Evolutionary conservation across 2,113 vertebrate genomes (phyloP).

Genomic region (Sceloporus undulatus): DNA sequence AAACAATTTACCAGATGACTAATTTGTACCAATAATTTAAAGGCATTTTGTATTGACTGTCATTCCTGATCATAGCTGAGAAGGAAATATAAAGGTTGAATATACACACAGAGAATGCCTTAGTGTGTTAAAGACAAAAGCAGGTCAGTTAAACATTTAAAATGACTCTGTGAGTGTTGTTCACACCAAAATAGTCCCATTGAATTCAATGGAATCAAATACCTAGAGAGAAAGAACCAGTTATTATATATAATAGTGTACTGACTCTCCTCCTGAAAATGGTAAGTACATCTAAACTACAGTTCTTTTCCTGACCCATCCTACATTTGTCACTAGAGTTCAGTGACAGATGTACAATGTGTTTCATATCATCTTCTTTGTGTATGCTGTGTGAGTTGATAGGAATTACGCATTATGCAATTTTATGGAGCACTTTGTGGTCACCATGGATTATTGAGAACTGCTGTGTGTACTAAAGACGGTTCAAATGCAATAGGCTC

Average conservation of each 20-base stretch:
- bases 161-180: background rate
- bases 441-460: conserved; percentile 17
- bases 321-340: conserved; percentile 48
- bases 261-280: background rate
- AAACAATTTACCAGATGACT: background rate
- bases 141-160: background rate
- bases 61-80: background rate
- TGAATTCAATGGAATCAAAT: too few species aligned
- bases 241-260: background rate
- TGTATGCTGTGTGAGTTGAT: conserved; percentile 13
- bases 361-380: background rate
- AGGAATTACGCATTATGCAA: conserved; percentile 45
- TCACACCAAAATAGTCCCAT: background rate
- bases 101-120: background rate
- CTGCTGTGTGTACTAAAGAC: conserved; percentile 18
- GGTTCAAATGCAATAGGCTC: background rate
- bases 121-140: background rate
- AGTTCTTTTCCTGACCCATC: background rate
- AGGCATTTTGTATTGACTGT: too few species aligned
- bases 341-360: conserved; percentile 44
- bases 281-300: conserved; percentile 16
- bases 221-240: background rate
- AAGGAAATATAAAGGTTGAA: background rate
- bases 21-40: background rate
- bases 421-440: conserved; percentile 53